A percentile compares a stretch with the other conserved stretches of the same genome.
Conservation (phyloP, 1,140 invertebrate genomes). For the Subanguina moxae region DNA sequence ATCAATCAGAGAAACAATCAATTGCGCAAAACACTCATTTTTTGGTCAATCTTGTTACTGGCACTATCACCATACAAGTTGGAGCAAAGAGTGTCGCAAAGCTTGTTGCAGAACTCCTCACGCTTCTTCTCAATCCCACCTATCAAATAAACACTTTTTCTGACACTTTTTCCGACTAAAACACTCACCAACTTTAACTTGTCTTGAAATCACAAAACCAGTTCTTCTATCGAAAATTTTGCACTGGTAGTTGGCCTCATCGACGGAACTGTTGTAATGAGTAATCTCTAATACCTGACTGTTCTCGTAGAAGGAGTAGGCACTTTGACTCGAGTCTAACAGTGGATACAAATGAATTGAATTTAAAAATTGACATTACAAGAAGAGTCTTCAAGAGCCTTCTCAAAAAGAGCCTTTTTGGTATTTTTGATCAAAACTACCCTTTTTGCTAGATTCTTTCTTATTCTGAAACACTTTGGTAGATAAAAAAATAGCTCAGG, state of each 20-base stretch:
- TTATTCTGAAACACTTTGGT: too few species aligned
- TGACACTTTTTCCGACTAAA: background rate
- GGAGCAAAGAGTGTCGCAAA: slow-evolving; percentile 9
- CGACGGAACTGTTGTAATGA: slow-evolving; percentile 1
- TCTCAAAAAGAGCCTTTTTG: too few species aligned
- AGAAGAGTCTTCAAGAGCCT: too few species aligned
- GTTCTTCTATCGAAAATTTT: slow-evolving; percentile 8
- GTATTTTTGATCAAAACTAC: too few species aligned
- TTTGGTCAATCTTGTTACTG: too few species aligned
- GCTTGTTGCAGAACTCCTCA: background rate
- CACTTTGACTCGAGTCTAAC: background rate
- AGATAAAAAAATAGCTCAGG: too few species aligned
- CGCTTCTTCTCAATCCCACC: background rate
- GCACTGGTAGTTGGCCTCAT: slow-evolving; percentile 5
- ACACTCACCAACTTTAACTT: slow-evolving; percentile 10
- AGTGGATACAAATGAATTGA: too few species aligned
- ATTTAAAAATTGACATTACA: too few species aligned
- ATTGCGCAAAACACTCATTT: too few species aligned
- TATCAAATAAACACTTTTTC: background rate
- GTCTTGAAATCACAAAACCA: slow-evolving; percentile 2
- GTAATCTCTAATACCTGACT: slow-evolving; percentile 1
- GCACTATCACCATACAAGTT: background rate
- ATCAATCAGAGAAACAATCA: too few species aligned
- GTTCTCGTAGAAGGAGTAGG: slow-evolving; percentile 8
- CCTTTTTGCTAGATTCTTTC: too few species aligned